Evolutionary conservation across 1,140 invertebrate genomes (phyloP).

Genomic region (Zaprionus vittiger): DNA sequence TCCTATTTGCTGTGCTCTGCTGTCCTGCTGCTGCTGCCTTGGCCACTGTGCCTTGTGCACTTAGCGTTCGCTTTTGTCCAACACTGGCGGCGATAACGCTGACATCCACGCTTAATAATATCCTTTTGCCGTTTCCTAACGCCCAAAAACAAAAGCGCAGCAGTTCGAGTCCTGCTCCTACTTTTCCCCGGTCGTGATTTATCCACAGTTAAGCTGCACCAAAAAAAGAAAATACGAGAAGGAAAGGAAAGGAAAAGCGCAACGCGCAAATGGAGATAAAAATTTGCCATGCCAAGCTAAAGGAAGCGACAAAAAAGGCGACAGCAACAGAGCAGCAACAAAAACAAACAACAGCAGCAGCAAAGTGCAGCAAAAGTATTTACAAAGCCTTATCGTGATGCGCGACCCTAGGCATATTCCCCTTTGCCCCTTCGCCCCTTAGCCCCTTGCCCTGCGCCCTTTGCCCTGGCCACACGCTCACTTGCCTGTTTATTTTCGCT

Average conservation of each 20-base stretch:
- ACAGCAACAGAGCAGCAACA: conserved; percentile 38
- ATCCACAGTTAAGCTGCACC: conserved; percentile 44
- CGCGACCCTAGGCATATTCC: conserved; percentile 30
- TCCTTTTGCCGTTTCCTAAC: conserved; percentile 62
- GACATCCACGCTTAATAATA: conserved; percentile 82
- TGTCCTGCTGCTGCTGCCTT: conserved; percentile 7
- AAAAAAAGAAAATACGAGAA: conserved; percentile 10
- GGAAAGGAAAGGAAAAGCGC: conserved; percentile 48
- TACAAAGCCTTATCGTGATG: conserved; percentile 80
- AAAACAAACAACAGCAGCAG: conserved; percentile 47
- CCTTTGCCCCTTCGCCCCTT: conserved; percentile 10
- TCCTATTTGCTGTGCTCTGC: conserved; percentile 41
- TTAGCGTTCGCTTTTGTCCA: conserved; percentile 58
- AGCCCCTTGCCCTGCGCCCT: conserved; percentile 6
- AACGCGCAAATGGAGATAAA: conserved; percentile 77
- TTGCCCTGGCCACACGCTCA: conserved; percentile 56
- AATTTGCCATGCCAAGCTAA: conserved; percentile 77
- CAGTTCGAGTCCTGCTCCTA: conserved; percentile 27
- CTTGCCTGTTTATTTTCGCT: conserved; percentile 74
- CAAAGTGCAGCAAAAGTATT: conserved; percentile 80
- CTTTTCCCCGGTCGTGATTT: conserved; percentile 47
- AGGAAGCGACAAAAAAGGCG: conserved; percentile 75
- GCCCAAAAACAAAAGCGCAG: conserved; percentile 71
- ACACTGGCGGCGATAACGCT: conserved; percentile 66
- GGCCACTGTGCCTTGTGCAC: conserved; percentile 38